Base-by-base conservation (phyloP, 37 sponge, comb jelly and placozoan genomes). In the Haliclona indistincta region DNA sequence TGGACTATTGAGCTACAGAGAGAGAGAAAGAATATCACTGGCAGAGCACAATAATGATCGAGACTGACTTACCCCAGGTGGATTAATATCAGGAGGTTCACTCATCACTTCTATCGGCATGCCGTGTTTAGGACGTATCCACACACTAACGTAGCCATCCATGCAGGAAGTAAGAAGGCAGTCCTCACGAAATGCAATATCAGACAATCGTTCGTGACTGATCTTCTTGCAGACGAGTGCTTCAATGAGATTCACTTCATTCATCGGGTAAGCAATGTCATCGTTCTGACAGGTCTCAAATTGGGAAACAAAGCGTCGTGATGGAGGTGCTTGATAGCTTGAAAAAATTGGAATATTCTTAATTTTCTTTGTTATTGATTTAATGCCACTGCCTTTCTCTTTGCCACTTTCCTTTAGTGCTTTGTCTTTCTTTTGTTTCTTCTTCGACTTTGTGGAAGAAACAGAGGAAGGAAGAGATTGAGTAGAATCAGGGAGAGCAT, bases 181-280 rank as follows among this genome's bases (percentile, higher is more conserved):
- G 64, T 93, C 87, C 36, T 84, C 76, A 1, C 81, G 73, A 56
- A 98, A 95, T 37, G 67, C 70, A 17, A 98, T 60, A 28, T 67
- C 80, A 4, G 96, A 87, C 20, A 98, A 76, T 74, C 96, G 73
- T 45, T 98, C 99, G 1, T 76, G 67, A 60, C 82, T 76, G 23
- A 95, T 70, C 51, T 75, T 64, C 62, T 89, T 84, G 30, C 66
- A 73, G 28, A 98, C 86, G 45, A 89, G 73, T 13, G 99, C 91
- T 36, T 92, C 86, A 2, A 98, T 81, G 28, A 77, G n/a, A 70
- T 88, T 91, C 15, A 95, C 85, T 42, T 91, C 90, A 22, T 80
- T 49, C 89, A 93, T 88, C 54, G 67, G 76, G 22, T 78, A 85
- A 15, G 89, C 92, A 28, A 81, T 76, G 65, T 83, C 85, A 43